phyloP scores from a whole-genome alignment of 2,797 vertebrate species.

The Heterohyrax brucei region DNA sequence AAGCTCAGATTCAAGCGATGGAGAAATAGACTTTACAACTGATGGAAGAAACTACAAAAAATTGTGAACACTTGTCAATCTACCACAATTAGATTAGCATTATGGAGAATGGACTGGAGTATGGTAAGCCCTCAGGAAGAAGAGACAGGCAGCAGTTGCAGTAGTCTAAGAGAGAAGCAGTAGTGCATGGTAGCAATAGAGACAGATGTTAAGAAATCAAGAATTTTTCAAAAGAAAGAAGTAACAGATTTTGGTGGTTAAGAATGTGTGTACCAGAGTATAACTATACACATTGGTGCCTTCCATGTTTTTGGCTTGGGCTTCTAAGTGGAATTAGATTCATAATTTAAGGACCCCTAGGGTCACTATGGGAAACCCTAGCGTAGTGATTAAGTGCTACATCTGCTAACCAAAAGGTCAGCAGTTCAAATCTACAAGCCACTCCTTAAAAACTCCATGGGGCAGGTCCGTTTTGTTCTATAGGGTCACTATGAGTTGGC shows the following conservation, averaged over 20 bases:
- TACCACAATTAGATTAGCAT: slow-evolving; percentile 36
- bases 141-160: slow-evolving; percentile 19
- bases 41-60: slow-evolving; percentile 20
- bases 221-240: slow-evolving; percentile 41
- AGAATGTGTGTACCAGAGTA: not conserved
- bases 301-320: slow-evolving; percentile 59
- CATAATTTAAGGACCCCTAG: not conserved
- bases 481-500: no score
- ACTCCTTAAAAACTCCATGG: no score
- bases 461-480: no score
- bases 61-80: not conserved
- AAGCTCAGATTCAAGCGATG: slow-evolving; percentile 46
- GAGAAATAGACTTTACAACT: slow-evolving; percentile 50
- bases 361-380: no score
- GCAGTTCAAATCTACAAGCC: no score
- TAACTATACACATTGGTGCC: slow-evolving; percentile 44
- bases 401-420: no score
- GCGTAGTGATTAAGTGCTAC: no score
- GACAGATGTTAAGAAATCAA: slow-evolving; percentile 20
- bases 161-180: not conserved
- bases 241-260: slow-evolving; percentile 48
- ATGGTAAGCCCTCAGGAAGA: slow-evolving; percentile 7
- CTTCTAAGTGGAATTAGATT: slow-evolving; percentile 69
- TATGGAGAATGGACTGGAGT: slow-evolving; percentile 58
- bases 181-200: slow-evolving; percentile 13